Percentiles rank a stretch among this genome's conserved stretches.
Evolutionary conservation across 2,888 invertebrate species (phyloP).

Genomic region (Artemia sinica): DNA sequence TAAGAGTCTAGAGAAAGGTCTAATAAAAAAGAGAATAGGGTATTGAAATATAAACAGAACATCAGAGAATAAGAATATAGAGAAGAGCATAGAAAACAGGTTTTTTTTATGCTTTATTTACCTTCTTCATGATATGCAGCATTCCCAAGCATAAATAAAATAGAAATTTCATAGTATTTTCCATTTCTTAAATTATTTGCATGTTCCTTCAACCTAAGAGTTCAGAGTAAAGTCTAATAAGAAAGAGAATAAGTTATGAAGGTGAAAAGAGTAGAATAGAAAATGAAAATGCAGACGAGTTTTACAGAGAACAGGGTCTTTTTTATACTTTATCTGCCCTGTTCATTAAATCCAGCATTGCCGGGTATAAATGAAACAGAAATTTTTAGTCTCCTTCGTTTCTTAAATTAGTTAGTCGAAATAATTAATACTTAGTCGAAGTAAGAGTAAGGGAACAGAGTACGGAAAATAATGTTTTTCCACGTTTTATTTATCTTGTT

Average conservation of each 20-base stretch:
- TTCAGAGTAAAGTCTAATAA: conserved; percentile 54
- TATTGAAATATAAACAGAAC: no score
- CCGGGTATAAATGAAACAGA: conserved; percentile 90
- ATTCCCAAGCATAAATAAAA: conserved; percentile 87
- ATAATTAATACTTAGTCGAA: no score
- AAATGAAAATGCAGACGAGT: no score
- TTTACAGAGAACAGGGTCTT: no score
- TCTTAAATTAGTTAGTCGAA: conserved; percentile 41
- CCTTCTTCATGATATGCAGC: conserved; percentile 82
- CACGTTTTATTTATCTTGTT: conserved; percentile 44
- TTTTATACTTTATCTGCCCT: conserved; percentile 38
- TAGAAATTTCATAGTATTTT: conserved; percentile 72
- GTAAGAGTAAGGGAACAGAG: no score
- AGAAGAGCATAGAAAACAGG: no score
- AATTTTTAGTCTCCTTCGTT: conserved; percentile 58
- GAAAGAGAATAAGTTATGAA: conserved; percentile 25
- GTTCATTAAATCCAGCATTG: conserved; percentile 80
- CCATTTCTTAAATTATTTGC: conserved; percentile 50
- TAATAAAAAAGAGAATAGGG: conserved; percentile 38
- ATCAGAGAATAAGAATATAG: no score
- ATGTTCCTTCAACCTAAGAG: conserved; percentile 73
- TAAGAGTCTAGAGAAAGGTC: conserved; percentile 74
- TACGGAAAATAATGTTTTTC: no score
- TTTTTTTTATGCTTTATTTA: conserved; percentile 26
- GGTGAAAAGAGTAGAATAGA: no score